Evolutionary conservation across 2,888 invertebrate species (phyloP).

Genomic region (Agelastica alni): DNA sequence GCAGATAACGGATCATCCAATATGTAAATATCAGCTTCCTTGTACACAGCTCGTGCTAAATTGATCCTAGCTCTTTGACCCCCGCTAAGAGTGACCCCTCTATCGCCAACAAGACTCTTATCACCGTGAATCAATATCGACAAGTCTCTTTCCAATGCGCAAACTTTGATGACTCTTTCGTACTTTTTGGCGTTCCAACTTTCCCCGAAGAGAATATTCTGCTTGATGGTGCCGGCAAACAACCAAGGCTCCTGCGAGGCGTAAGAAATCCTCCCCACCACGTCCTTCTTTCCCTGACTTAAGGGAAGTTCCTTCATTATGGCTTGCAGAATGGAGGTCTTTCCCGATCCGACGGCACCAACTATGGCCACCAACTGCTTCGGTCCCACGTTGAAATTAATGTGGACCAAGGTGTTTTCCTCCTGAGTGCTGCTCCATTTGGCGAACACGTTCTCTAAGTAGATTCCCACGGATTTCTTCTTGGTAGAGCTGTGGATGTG

Average conservation of each 20-base stretch:
- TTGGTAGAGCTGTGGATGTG: slow-evolving; percentile 44
- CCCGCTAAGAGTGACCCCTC: slow-evolving; percentile 76
- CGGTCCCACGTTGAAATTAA: slow-evolving; percentile 40
- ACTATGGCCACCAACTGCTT: slow-evolving; percentile 58
- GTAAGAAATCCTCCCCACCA: slow-evolving; percentile 70
- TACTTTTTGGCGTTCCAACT: slow-evolving; percentile 61
- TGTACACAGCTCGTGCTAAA: slow-evolving; percentile 76
- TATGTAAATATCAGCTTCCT: slow-evolving; percentile 75
- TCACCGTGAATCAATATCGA: slow-evolving; percentile 73
- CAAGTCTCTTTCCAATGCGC: slow-evolving; percentile 70
- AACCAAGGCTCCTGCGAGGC: slow-evolving; percentile 83
- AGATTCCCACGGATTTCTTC: slow-evolving; percentile 35
- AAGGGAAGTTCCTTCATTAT: slow-evolving; percentile 74
- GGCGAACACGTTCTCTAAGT: slow-evolving; percentile 40
- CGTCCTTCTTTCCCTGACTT: slow-evolving; percentile 62
- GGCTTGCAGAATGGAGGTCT: slow-evolving; percentile 70
- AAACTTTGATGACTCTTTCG: slow-evolving; percentile 61
- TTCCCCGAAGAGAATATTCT: slow-evolving; percentile 80
- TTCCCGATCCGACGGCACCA: slow-evolving; percentile 71
- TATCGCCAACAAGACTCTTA: slow-evolving; percentile 75
- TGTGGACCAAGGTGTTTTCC: slow-evolving; percentile 39
- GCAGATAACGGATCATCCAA: slow-evolving; percentile 82
- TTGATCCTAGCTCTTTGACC: slow-evolving; percentile 82
- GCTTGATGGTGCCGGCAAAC: slow-evolving; percentile 70
- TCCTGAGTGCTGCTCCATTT: slow-evolving; percentile 38